Base-by-base conservation (phyloP, 2,888 invertebrate genomes). In the Sphaerophoria rueppellii region DNA sequence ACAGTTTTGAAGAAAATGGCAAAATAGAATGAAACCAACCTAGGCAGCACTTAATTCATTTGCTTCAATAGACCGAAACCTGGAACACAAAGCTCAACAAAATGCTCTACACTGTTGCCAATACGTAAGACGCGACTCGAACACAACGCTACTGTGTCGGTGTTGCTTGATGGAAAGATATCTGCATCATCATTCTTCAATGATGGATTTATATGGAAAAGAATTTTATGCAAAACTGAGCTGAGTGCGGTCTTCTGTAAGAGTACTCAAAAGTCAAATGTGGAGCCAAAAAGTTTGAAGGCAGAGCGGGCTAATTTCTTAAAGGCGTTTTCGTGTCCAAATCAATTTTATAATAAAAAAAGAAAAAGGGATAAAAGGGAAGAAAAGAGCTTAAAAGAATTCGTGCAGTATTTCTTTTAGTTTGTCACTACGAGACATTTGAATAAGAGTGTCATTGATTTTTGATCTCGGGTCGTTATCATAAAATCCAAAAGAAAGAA, bases 1-100 rank as follows among this genome's bases (percentile, higher is more conserved):
- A 24, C 55, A 75, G 58, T 58, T 60, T 71, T 58, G 34, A 70
- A 55, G 14, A 48, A 74, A 61, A 52, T 9, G n/a, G 43, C 71
- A 63, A 46, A n/a, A 55, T 61, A 54, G 35, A 63, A 57, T 12
- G 32, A 60, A 35, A 57, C 50, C 72, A 57, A 71, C n/a, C 37
- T 70, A 73, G 46, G 60, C 67, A 67, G 35, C 43, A 55, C 63
- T 63, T 32, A 37, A 48, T 57, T 40, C 57, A 24, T 61, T 24
- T 11, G 46, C 48, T 37, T 57, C 50, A 43, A 52, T 52, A 34
- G 34, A 50, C n/a, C n/a, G n/a, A n/a, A n/a, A n/a, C n/a, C n/a
- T n/a, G n/a, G n/a, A n/a, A n/a, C 63, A 63, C 63, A 63, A 52
- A 12, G 52, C 52, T 6, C 11, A 7, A 16, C 48, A 14, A 34